phyloP scores from a whole-genome alignment of 1,140 invertebrate species.

The Procambarus virginalis region DNA sequence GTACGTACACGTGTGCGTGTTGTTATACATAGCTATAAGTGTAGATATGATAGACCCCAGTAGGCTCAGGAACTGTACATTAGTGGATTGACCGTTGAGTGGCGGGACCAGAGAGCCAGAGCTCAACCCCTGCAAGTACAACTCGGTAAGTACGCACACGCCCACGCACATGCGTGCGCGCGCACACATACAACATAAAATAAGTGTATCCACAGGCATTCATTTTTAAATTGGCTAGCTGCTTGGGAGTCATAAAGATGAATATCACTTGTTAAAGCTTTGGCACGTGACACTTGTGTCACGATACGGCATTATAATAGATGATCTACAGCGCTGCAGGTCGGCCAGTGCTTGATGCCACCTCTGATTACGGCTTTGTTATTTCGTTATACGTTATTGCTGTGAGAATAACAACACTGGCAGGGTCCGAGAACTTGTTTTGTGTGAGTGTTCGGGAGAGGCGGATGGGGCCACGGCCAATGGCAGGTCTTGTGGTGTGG shows the following conservation, averaged over 20 bases:
- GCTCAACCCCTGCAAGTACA: too few species aligned
- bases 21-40: too few species aligned
- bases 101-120: too few species aligned
- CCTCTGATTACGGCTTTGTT: background rate
- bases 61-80: too few species aligned
- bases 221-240: background rate
- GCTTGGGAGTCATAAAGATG: constrained; percentile 12
- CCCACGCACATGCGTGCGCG: too few species aligned
- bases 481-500: background rate
- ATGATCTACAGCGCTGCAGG: background rate
- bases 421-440: background rate
- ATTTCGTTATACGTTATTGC: background rate
- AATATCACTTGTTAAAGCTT: constrained; percentile 22
- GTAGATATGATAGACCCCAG: too few species aligned
- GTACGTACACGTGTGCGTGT: too few species aligned
- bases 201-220: too few species aligned
- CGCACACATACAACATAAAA: too few species aligned
- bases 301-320: background rate
- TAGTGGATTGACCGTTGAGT: too few species aligned
- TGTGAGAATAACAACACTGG: background rate
- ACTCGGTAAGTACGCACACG: too few species aligned
- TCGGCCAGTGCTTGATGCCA: background rate
- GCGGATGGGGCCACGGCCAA: background rate
- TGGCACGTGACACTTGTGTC: constrained; percentile 12
- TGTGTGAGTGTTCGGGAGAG: background rate